Conservation (phyloP, 1,140 invertebrate genomes). For the Hypsibius dujardini region DNA sequence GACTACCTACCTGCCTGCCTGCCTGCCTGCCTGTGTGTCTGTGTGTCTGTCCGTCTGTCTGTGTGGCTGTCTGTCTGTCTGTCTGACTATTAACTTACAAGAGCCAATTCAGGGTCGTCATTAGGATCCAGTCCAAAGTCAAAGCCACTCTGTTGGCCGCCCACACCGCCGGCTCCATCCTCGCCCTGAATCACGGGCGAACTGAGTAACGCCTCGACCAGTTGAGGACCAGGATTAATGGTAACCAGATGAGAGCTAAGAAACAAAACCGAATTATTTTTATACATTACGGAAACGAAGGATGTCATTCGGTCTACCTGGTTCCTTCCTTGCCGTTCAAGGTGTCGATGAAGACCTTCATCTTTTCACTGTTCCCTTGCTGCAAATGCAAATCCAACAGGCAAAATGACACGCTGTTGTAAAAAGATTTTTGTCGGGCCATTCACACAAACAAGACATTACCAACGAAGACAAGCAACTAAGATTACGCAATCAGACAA, state of each 20-base stretch:
- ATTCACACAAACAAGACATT: too few species aligned
- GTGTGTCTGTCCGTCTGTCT: too few species aligned
- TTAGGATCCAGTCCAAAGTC: constrained; percentile 98
- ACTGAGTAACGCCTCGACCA: constrained; percentile 82
- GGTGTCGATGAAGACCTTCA: constrained; percentile 80
- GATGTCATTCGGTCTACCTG: constrained; percentile 31
- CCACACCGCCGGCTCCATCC: constrained; percentile 71
- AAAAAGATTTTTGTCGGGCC: too few species aligned
- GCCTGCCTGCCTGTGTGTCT: too few species aligned
- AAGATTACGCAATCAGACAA: constrained; percentile 20
- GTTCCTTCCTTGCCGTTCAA: constrained; percentile 90
- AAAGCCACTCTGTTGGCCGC: constrained; percentile 59
- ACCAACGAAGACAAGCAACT: too few species aligned
- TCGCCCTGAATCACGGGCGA: constrained; percentile 78
- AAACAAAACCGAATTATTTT: constrained; percentile 17
- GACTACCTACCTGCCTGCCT: too few species aligned
- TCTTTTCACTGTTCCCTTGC: constrained; percentile 47
- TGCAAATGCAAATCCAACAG: too few species aligned
- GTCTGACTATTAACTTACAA: constrained; percentile 50
- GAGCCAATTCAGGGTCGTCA: constrained; percentile 93
- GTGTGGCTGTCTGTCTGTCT: too few species aligned
- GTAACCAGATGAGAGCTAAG: constrained; percentile 70
- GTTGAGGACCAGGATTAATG: constrained; percentile 73
- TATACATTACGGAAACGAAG: constrained; percentile 19
- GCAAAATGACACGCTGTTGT: too few species aligned